A percentile compares a stretch with the other conserved stretches of the same genome.
These are phyloP conservation scores for Brenthis hecate DNA, from an alignment of 2,888 invertebrate genomes.

Conservation along the genomic window DNA sequence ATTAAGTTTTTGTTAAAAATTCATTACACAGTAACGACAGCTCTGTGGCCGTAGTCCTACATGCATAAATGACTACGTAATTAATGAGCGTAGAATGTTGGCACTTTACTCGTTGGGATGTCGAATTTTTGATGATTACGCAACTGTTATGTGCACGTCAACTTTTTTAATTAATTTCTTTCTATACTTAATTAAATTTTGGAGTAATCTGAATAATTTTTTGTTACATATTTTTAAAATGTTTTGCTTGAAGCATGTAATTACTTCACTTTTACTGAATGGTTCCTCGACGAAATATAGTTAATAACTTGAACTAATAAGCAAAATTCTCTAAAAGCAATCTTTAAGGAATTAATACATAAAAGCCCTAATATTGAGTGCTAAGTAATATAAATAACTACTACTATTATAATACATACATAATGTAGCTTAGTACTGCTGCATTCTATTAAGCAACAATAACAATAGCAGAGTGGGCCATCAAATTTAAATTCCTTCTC, in stretches of 20 bases:
- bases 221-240: not conserved
- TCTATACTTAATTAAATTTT: constrained; percentile 20
- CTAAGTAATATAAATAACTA: not conserved
- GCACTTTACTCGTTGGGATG: constrained; percentile 50
- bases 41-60: constrained; percentile 58
- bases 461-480: constrained; percentile 28
- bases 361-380: not conserved
- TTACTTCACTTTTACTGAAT: not conserved
- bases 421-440: constrained; percentile 5
- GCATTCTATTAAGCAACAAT: constrained; percentile 41
- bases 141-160: constrained; percentile 47
- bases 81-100: constrained; percentile 69
- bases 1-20: constrained; percentile 82
- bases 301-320: no score
- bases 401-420: not conserved
- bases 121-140: constrained; percentile 59
- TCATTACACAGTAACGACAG: constrained; percentile 74
- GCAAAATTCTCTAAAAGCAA: no score
- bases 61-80: constrained; percentile 74
- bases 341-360: not conserved
- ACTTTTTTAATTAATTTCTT: constrained; percentile 41
- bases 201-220: not conserved
- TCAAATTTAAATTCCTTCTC: constrained; percentile 61
- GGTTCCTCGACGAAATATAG: no score
- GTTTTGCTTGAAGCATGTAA: not conserved